These are phyloP conservation scores for Drosophila diplacantha DNA, from an alignment of 2,888 invertebrate species.

Conservation along the genomic window DNA sequence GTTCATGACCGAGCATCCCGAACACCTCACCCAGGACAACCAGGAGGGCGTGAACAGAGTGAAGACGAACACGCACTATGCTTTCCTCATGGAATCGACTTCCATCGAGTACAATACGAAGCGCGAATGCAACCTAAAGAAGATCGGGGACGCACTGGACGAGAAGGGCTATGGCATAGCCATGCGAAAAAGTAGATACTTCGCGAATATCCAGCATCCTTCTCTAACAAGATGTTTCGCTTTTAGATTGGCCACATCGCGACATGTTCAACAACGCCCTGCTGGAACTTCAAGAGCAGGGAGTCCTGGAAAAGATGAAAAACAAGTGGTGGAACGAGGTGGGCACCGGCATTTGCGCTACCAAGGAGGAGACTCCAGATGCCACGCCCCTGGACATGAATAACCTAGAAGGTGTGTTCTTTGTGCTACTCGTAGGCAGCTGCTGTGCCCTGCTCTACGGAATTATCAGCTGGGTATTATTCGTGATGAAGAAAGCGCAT, in stretches of 20 bases:
- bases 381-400: conserved; percentile 80
- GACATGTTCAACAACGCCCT: conserved; percentile 88
- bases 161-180: conserved; percentile 87
- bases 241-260: conserved; percentile 80
- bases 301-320: conserved; percentile 86
- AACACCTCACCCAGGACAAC: conserved; percentile 79
- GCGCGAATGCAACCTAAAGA: conserved; percentile 82
- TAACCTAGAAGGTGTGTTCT: conserved; percentile 83
- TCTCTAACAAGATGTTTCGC: too few species aligned
- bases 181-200: conserved; percentile 81
- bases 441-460: conserved; percentile 72
- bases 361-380: conserved; percentile 71
- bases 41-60: conserved; percentile 80
- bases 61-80: conserved; percentile 79
- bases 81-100: conserved; percentile 88
- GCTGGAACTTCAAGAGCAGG: conserved; percentile 89
- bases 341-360: conserved; percentile 84
- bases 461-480: conserved; percentile 71
- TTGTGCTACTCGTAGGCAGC: conserved; percentile 80
- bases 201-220: neutral
- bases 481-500: conserved; percentile 70
- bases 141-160: conserved; percentile 82
- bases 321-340: conserved; percentile 94
- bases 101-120: conserved; percentile 86
- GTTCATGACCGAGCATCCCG: conserved; percentile 85